Percentiles rank a stretch among this genome's conserved stretches.
These are phyloP conservation scores for Micrastur ruficollis DNA, from an alignment of 2,797 vertebrate species.

Conservation along the genomic window DNA sequence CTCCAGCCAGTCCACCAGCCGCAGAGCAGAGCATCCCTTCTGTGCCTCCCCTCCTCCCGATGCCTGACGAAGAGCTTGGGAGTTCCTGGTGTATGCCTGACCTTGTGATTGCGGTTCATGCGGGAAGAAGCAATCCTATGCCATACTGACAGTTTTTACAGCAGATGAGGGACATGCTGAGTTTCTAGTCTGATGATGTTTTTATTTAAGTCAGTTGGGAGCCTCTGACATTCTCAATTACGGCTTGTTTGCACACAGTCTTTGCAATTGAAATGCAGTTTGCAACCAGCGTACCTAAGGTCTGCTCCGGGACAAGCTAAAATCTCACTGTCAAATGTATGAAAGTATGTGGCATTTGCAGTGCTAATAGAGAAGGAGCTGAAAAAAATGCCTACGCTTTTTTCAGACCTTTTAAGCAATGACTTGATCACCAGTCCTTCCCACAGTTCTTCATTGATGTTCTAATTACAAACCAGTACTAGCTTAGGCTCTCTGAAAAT, in stretches of 20 bases:
- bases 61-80: rapidly evolving
- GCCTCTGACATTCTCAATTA: slow-evolving; percentile 45
- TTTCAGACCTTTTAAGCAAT: neutral
- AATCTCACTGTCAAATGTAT: neutral
- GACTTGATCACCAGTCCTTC: neutral
- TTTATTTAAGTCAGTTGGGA: slow-evolving; percentile 8
- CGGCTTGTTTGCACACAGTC: neutral
- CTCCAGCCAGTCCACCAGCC: neutral
- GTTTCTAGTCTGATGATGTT: neutral
- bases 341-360: slow-evolving; percentile 30
- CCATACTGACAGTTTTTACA: neutral
- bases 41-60: neutral
- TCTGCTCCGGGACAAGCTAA: slow-evolving; percentile 4
- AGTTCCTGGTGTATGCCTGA: neutral
- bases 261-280: slow-evolving; percentile 14
- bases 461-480: neutral
- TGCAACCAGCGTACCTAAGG: neutral
- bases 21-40: neutral
- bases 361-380: slow-evolving; percentile 26
- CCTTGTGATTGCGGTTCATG: rapidly evolving
- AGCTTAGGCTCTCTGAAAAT: slow-evolving; percentile 24
- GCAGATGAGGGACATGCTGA: neutral
- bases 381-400: neutral
- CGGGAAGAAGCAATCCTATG: neutral
- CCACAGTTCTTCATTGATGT: neutral